Conservation (phyloP, 1,140 invertebrate species). For the Drosophila eugracilis region DNA sequence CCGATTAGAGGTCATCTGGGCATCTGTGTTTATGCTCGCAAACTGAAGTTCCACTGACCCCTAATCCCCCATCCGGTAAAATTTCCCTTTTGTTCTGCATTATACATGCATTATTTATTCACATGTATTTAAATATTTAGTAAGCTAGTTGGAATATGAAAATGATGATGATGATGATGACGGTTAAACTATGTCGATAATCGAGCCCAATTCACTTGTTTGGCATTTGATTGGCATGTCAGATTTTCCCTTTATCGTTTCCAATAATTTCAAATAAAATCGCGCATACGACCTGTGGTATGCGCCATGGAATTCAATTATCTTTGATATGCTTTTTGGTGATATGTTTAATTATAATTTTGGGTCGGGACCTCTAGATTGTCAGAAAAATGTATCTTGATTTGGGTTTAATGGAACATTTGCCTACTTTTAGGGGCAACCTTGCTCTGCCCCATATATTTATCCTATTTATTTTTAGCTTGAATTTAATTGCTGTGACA, state of each 20-base stretch:
- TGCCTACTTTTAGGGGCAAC: not conserved
- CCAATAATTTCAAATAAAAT: conserved; percentile 31
- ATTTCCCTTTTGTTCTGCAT: conserved; percentile 7
- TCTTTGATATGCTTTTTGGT: conserved; percentile 6
- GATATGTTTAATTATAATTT: conserved; percentile 42
- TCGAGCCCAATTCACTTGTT: conserved; percentile 20
- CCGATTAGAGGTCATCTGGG: conserved; percentile 61
- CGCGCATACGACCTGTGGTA: conserved; percentile 62
- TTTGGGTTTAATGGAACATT: conserved; percentile 8
- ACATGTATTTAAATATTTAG: conserved; percentile 35
- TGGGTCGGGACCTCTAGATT: conserved; percentile 1
- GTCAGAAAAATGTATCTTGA: conserved; percentile 16
- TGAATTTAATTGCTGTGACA: conserved; percentile 44
- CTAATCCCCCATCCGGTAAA: not conserved
- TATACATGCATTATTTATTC: conserved; percentile 12
- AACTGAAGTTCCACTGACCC: conserved; percentile 9
- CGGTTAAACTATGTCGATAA: conserved; percentile 25
- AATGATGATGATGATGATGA: conserved; percentile 32
- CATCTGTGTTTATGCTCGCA: conserved; percentile 14
- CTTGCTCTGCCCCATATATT: not conserved
- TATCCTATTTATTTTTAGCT: conserved; percentile 35
- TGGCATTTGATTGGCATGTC: conserved; percentile 43
- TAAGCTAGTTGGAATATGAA: conserved; percentile 28
- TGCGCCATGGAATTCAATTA: conserved; percentile 35
- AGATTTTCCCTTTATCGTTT: not conserved